These are phyloP conservation scores for Gorilla gorilla DNA, from an alignment of 2,113 vertebrate genomes.

Conservation along the genomic window DNA sequence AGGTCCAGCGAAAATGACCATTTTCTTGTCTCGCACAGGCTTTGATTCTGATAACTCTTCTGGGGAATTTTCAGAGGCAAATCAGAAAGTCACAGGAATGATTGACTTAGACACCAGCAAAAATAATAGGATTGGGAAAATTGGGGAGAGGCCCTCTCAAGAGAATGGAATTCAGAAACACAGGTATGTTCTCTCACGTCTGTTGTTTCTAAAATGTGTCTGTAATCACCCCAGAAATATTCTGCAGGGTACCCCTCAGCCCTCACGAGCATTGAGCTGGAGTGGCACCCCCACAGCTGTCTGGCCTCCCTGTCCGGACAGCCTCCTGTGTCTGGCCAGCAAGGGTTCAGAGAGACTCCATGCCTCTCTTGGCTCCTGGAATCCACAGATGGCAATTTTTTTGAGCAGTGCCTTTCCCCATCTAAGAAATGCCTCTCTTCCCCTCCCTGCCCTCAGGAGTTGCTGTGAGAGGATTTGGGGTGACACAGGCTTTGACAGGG, in stretches of 20 bases:
- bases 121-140: slow-evolving; percentile 79
- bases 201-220: fast-evolving
- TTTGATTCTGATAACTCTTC: slow-evolving; percentile 96
- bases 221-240: fast-evolving
- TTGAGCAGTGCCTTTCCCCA: fast-evolving
- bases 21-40: slow-evolving; percentile 84
- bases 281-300: fast-evolving
- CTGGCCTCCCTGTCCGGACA: fast-evolving
- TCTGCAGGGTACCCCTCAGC: fast-evolving
- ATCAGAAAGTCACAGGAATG: slow-evolving; percentile 87
- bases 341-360: fast-evolving
- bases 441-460: background rate
- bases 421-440: fast-evolving
- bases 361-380: background rate
- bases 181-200: slow-evolving; percentile 82
- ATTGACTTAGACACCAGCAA: slow-evolving; percentile 82
- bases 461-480: background rate
- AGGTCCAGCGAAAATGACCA: background rate
- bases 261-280: background rate
- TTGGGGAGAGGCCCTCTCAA: slow-evolving; percentile 87
- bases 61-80: slow-evolving; percentile 92
- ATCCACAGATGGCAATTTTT: fast-evolving
- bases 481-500: background rate
- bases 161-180: slow-evolving; percentile 95
- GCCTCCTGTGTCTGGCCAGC: background rate